Evolutionary conservation across 2,113 vertebrate species (phyloP).

Genomic region (Nyctereutes procyonoides): DNA sequence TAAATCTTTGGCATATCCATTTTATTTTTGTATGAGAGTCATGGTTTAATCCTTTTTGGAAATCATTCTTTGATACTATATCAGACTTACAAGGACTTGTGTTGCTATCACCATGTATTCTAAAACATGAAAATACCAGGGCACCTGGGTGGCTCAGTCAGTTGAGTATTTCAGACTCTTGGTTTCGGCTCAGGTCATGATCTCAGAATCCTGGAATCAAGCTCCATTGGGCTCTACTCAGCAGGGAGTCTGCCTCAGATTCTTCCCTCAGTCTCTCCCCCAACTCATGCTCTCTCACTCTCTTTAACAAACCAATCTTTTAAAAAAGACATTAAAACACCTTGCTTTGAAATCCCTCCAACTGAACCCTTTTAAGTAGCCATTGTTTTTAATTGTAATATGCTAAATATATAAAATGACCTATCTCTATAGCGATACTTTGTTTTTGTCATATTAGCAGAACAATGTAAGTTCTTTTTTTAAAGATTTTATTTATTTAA

Average conservation of each 20-base stretch:
- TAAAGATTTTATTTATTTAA: background rate
- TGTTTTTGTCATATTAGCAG: background rate
- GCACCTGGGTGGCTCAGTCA: background rate
- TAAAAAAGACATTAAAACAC: background rate
- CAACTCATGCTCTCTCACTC: background rate
- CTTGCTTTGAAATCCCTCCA: slow-evolving; percentile 15
- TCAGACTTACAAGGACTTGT: background rate
- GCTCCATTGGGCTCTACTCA: background rate
- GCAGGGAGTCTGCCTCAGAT: background rate
- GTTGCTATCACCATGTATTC: background rate
- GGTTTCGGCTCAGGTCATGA: background rate
- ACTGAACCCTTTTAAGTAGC: slow-evolving; percentile 7
- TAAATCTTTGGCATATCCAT: background rate
- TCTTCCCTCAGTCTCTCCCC: background rate
- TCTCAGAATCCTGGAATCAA: background rate
- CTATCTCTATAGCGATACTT: background rate
- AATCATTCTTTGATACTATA: background rate
- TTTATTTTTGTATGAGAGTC: slow-evolving; percentile 20
- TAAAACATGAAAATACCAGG: slow-evolving; percentile 17
- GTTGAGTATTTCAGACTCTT: background rate
- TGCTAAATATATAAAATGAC: background rate
- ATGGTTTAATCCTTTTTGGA: background rate
- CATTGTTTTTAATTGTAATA: slow-evolving; percentile 37
- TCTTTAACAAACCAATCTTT: background rate
- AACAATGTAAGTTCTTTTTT: slow-evolving; percentile 20